phyloP scores from a whole-genome alignment of 2,888 invertebrate genomes.

The Tetramorium bicarinatum region DNA sequence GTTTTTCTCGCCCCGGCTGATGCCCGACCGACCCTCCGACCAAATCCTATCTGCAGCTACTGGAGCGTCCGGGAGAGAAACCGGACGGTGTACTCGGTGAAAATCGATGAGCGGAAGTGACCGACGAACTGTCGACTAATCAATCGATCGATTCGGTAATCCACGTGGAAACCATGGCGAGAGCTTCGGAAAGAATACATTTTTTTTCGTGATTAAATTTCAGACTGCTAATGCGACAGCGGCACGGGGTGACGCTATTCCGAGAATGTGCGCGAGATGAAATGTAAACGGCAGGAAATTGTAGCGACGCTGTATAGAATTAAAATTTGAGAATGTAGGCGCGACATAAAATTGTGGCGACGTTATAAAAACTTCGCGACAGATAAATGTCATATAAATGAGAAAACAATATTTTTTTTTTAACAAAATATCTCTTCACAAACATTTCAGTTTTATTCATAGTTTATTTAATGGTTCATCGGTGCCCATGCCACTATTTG shows the following conservation, averaged over 20 bases:
- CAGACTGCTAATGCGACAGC: neutral
- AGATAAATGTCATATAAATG: neutral
- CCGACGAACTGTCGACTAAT: neutral
- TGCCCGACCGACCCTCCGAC: conserved; percentile 5
- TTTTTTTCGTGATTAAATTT: conserved; percentile 22
- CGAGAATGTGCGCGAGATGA: conserved; percentile 17
- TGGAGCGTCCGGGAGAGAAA: neutral
- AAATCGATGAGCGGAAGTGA: neutral
- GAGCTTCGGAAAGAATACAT: conserved; percentile 31
- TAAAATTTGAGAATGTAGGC: conserved; percentile 37
- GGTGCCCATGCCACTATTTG: neutral
- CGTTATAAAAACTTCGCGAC: neutral
- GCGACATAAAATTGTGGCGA: conserved; percentile 10
- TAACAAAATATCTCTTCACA: neutral
- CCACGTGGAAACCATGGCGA: conserved; percentile 17
- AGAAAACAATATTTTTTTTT: neutral
- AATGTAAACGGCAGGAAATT: conserved; percentile 9
- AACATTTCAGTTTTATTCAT: conserved; percentile 20
- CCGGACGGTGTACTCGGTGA: neutral
- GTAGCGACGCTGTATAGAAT: neutral
- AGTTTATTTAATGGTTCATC: conserved; percentile 10
- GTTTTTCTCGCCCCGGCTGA: neutral
- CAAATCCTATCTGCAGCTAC: neutral
- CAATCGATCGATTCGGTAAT: conserved; percentile 14
- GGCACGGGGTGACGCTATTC: neutral